These are phyloP conservation scores for Raja brachyura DNA, from an alignment of 2,113 vertebrate species.

Conservation along the genomic window DNA sequence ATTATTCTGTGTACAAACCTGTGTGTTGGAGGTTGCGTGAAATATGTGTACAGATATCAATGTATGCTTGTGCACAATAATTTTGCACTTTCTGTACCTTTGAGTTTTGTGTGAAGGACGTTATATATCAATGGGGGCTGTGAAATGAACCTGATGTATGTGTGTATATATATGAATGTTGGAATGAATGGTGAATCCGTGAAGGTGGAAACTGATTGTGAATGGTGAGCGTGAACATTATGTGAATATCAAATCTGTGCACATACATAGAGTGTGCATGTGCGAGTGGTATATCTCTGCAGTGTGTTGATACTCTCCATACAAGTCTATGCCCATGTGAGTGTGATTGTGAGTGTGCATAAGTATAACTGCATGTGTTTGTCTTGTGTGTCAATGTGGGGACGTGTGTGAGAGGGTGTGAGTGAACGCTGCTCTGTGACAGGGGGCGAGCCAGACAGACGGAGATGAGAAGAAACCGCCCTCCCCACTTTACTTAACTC, in stretches of 20 bases:
- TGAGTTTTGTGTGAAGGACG: not conserved
- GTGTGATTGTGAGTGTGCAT: slow-evolving; percentile 30
- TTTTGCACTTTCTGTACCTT: not conserved
- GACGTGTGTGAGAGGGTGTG: slow-evolving; percentile 32
- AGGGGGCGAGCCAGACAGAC: slow-evolving; percentile 4
- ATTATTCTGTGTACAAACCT: not conserved
- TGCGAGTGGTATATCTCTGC: not conserved
- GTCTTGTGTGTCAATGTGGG: slow-evolving; percentile 11
- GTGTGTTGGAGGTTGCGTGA: not conserved
- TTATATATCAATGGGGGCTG: not conserved
- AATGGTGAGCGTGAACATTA: slow-evolving; percentile 31
- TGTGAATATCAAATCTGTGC: not conserved
- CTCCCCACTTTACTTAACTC: slow-evolving; percentile 32
- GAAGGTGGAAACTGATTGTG: not conserved
- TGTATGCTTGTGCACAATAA: not conserved
- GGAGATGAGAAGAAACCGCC: slow-evolving; percentile 30
- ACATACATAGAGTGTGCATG: no score
- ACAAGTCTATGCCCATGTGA: no score
- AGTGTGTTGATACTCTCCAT: no score
- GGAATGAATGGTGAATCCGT: not conserved
- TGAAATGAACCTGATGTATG: not conserved
- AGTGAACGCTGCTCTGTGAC: slow-evolving; percentile 30
- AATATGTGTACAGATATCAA: not conserved
- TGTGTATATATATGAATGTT: not conserved
- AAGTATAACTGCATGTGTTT: slow-evolving; percentile 43